Evolutionary conservation across 2,113 vertebrate genomes (phyloP).

Genomic region (Danio rerio): GRCz12tu NC_133181.1:32468501-32469000

Average conservation of each 20-base stretch:
- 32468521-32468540: too few species aligned
- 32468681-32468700: background rate
- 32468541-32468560: too few species aligned
- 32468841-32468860: background rate
- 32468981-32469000: background rate
- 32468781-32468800: background rate
- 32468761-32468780: background rate
- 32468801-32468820: background rate
- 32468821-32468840: background rate
- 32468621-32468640: too few species aligned
- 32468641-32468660: too few species aligned
- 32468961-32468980: background rate
- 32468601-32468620: too few species aligned
- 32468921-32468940: background rate
- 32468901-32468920: background rate
- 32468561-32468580: too few species aligned
- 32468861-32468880: background rate
- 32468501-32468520: too few species aligned
- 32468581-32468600: too few species aligned
- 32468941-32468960: background rate
- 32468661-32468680: too few species aligned
- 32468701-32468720: background rate
- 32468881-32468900: background rate
- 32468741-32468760: background rate
- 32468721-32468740: background rate